Evolutionary conservation across 2,113 vertebrate genomes (phyloP), one percentile per base, ranked within the genome.

Genomic region (Cavia aperea): DNA sequence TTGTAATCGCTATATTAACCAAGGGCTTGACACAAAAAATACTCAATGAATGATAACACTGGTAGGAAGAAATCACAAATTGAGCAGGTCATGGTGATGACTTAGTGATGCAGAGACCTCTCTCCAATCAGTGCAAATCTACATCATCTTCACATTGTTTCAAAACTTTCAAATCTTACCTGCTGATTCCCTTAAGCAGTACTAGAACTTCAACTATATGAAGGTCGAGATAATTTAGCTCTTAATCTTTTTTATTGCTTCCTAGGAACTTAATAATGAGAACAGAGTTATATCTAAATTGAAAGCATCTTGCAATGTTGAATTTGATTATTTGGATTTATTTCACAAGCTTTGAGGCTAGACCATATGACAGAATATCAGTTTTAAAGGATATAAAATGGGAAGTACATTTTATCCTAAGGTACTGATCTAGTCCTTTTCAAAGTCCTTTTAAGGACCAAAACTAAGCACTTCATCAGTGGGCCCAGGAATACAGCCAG

Each of bases 301-400:
- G 54, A 4, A 33, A 14, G 4, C 21, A 92, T 65, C 54, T 65
- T 23, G 24, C 26, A 3, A 21, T 77, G 13, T 84, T 31, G 31
- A 6, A 43, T 90, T 68, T 66, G 21, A 9, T 43, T 82, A 77
- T 62, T 87, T 73, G 18, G 51, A 10, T 65, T 92, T 94, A 81
- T 83, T 87, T 84, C n/a, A 93, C 4, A 84, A 84, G 7, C 2
- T 33, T 29, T 90, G 24, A 51, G 88, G 16, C 46, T 83, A 31
- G 6, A 78, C 39, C 88, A 54, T 21, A n/a, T 19, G 6, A 86
- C 0, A 88, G 33, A 63, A 79, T n/a, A 7, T 26, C 54, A 86
- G 46, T 94, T 89, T 62, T 83, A 33, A 81, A 82, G n/a, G 6
- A 81, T 60, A 68, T 89, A 81, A 77, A 87, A 72, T 9, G 91